phyloP scores from a whole-genome alignment of 2,888 invertebrate genomes.

The Campopleginae sp. region DNA sequence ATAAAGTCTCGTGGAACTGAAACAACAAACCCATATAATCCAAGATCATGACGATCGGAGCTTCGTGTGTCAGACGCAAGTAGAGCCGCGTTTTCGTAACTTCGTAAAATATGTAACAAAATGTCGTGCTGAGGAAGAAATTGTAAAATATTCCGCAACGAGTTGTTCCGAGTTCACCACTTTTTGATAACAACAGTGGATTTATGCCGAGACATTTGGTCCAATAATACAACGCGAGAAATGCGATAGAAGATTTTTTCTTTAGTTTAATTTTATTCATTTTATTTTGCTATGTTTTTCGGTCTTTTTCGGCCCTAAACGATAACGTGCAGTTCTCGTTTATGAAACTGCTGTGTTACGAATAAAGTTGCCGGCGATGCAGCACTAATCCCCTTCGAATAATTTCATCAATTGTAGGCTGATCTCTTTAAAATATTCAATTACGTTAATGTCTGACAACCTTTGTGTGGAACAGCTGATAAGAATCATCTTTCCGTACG shows the following conservation, averaged over 20 bases:
- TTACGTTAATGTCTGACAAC: background rate
- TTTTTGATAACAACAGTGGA: slow-evolving; percentile 22
- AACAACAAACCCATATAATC: slow-evolving; percentile 20
- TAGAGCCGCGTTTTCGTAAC: background rate
- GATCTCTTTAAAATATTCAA: background rate
- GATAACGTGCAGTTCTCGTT: too few relatives aligned
- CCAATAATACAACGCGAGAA: background rate
- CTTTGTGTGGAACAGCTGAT: background rate
- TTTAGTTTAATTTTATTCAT: slow-evolving; percentile 21
- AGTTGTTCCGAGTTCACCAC: slow-evolving; percentile 22
- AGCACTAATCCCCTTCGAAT: background rate
- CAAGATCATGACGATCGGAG: slow-evolving; percentile 19
- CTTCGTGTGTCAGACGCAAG: background rate
- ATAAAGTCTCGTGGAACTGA: background rate
- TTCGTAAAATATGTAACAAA: background rate
- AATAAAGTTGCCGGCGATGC: background rate
- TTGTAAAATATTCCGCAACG: slow-evolving; percentile 18
- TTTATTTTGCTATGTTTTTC: background rate
- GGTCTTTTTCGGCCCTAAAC: too few relatives aligned
- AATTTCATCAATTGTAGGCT: background rate
- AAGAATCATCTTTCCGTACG: background rate
- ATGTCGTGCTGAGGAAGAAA: slow-evolving; percentile 3
- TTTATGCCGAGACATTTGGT: slow-evolving; percentile 46
- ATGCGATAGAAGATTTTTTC: slow-evolving; percentile 3
- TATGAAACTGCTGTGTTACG: background rate